Evolutionary conservation across 1,140 invertebrate genomes (phyloP), one percentile per base, ranked within the genome.

Genomic region (Drosophila bifasciata): DNA sequence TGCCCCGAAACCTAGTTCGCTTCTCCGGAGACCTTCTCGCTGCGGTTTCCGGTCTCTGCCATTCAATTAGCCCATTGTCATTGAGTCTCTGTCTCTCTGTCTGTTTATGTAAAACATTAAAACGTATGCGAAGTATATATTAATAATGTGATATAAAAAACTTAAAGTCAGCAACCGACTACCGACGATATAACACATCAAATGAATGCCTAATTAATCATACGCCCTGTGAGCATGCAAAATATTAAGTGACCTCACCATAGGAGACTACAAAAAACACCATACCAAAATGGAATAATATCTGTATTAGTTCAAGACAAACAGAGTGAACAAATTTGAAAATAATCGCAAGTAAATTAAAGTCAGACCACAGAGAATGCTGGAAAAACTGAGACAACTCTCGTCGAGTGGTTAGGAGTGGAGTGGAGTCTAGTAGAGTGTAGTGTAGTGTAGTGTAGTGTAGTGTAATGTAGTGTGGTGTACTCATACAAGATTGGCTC

Each of bases 171-270:
- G 23, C 44, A 51, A 16, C 52, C 17, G 21, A n/a, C 28, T 53
- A 51, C 59, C 57, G 62, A 36, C 32, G 32, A 36, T 36, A 36
- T 11, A 13, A 36, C 11, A 13, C 71, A 70, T 13, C 17, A 13
- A 68, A 66, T 86, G 81, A 80, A 86, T 85, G 77, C 45, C 53
- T 86, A 86, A 85, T 85, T 81, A 63, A 77, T 86, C 68, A 74
- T 74, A 86, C 73, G 81, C 76, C 81, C 67, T 43, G 73, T 80
- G 73, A 67, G 64, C 81, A 81, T 67, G 73, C 81, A 86, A 75
- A 86, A 81, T 74, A 85, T 75, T 70, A 46, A 57, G 52, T 70
- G 81, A 85, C 81, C 81, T 85, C 83, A 41, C 70, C 70, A 15
- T 17, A 40, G 28, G 51, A 19, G 23, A n/a, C 39, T 1, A 62